These are phyloP conservation scores for Onychomys leucogaster DNA, from an alignment of 2,797 vertebrate genomes.

Conservation along the genomic window DNA sequence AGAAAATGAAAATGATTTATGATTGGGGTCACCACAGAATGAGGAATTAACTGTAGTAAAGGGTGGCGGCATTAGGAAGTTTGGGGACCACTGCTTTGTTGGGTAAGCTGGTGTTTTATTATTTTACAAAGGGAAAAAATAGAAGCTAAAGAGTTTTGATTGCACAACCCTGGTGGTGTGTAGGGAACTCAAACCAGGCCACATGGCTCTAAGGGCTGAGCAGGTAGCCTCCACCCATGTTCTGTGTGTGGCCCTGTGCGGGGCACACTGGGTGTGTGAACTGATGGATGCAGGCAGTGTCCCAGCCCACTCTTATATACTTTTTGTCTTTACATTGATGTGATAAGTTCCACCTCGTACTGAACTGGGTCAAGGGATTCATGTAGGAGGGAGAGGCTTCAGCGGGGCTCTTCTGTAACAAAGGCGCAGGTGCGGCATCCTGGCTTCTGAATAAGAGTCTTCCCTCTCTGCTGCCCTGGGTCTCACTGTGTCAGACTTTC, in stretches of 20 bases:
- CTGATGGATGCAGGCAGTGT: neutral
- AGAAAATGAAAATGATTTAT: neutral
- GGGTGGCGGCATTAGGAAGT: neutral
- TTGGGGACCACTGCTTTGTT: neutral
- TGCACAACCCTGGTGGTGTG: neutral
- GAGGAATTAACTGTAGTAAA: neutral
- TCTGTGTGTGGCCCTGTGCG: accelerated
- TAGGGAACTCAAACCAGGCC: neutral
- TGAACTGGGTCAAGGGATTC: neutral
- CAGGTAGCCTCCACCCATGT: accelerated
- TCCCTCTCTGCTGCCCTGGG: no score
- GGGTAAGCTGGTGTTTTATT: neutral
- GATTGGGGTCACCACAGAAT: neutral
- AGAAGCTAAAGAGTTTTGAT: neutral
- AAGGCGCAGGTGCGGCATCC: accelerated
- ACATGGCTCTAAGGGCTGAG: accelerated
- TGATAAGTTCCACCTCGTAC: neutral
- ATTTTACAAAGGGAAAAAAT: neutral
- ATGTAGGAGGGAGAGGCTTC: neutral
- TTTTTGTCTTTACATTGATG: neutral
- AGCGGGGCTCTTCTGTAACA: neutral
- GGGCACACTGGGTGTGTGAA: accelerated
- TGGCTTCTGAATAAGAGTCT: neutral
- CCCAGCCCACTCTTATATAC: no score
- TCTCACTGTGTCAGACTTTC: no score